A percentile compares a stretch with the other conserved stretches of the same genome.
Evolutionary conservation across 2,888 invertebrate genomes (phyloP).

Genomic region (Polydrusus pterygomalis): DNA sequence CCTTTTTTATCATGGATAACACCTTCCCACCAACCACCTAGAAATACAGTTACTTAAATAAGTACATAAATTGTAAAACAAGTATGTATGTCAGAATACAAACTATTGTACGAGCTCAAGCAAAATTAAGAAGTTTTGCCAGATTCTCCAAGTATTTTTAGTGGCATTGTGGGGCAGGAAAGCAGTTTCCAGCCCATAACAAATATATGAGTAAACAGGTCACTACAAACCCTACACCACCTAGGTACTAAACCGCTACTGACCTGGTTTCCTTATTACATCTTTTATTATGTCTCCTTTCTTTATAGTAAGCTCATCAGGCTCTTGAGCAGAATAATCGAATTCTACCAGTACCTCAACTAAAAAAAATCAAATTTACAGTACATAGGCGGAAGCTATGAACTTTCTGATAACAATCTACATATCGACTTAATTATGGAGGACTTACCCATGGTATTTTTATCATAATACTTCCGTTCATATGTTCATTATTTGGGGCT

Average conservation of each 20-base stretch:
- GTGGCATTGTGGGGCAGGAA: neutral
- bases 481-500: slow-evolving; percentile 40
- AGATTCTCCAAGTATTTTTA: too few relatives aligned
- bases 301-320: slow-evolving; percentile 88
- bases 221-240: neutral
- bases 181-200: neutral
- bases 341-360: slow-evolving; percentile 91
- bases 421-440: neutral
- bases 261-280: slow-evolving; percentile 81
- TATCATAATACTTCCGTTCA: slow-evolving; percentile 42
- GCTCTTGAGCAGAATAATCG: slow-evolving; percentile 89
- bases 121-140: too few relatives aligned
- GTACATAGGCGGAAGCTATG: slow-evolving; percentile 31
- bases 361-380: slow-evolving; percentile 62
- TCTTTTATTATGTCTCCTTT: slow-evolving; percentile 90
- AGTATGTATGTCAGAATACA: too few relatives aligned
- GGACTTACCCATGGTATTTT: slow-evolving; percentile 41
- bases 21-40: slow-evolving; percentile 94
- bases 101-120: too few relatives aligned
- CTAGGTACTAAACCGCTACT: slow-evolving; percentile 30
- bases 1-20: slow-evolving; percentile 86
- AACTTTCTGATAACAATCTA: slow-evolving; percentile 17
- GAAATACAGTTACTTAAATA: too few relatives aligned
- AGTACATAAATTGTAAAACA: too few relatives aligned
- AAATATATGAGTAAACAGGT: neutral